phyloP scores from a whole-genome alignment of 2,797 vertebrate species.

The Pseudopleuronectes americanus region DNA sequence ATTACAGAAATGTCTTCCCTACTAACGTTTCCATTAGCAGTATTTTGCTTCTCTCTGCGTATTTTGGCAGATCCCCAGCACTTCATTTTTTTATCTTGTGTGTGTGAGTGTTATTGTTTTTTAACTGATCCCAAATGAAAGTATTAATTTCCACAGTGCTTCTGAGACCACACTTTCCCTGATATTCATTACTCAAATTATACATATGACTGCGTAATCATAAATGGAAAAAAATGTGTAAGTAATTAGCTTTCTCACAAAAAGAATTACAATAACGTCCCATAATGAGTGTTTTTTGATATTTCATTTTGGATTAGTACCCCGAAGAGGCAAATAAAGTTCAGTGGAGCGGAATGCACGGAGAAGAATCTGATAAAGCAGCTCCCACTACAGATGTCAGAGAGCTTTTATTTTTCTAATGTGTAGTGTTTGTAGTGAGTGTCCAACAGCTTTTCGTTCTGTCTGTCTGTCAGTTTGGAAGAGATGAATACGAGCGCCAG shows the following conservation, averaged over 20 bases:
- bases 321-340: constrained; percentile 51
- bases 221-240: constrained; percentile 46
- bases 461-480: constrained; percentile 22
- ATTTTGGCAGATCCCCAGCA: constrained; percentile 10
- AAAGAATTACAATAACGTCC: constrained; percentile 28
- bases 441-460: constrained; percentile 20
- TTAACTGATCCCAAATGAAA: constrained; percentile 34
- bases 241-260: constrained; percentile 47
- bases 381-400: constrained; percentile 10
- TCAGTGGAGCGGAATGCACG: constrained; percentile 27
- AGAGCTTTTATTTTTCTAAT: constrained; percentile 15
- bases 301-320: constrained; percentile 58
- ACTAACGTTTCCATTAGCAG: not conserved
- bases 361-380: constrained; percentile 23
- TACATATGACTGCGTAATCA: constrained; percentile 27
- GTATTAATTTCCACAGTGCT: constrained; percentile 27
- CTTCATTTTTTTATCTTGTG: not conserved
- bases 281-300: constrained; percentile 41
- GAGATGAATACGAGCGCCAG: constrained; percentile 32
- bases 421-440: constrained; percentile 26
- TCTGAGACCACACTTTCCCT: constrained; percentile 14
- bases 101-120: constrained; percentile 4
- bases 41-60: not conserved
- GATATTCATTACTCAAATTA: constrained; percentile 37
- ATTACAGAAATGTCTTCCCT: not conserved